Base-by-base conservation (phyloP, 2,113 vertebrate species). In the Ia io region DNA sequence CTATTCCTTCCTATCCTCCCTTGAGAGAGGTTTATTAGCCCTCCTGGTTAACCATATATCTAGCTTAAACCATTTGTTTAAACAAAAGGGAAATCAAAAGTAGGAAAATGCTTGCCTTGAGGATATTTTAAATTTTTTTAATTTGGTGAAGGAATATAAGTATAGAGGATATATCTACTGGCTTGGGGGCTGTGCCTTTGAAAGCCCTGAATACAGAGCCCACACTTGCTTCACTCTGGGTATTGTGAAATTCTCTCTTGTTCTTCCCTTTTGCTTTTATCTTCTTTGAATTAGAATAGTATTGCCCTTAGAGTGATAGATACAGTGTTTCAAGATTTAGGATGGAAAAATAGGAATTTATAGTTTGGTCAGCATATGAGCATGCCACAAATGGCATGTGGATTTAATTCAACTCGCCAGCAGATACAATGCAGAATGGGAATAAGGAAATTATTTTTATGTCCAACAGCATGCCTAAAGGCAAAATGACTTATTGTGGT, bases 401-500 rank as follows among this genome's bases (percentile, higher is more conserved):
- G 44, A 9, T 84, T 86, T 73, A 86, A 69, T 12, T 44, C 74
- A 93, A 16, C 14, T 4, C 6, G 22, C 9, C 25, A 85, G 8
- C 23, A 84, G 18, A 71, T 87, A 35, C 16, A 91, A 74, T 44
- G 5, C 56, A 91, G 79, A 91, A 65, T 44, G 42, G 9, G 16
- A n/a, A 80, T 76, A 76, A 18, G 5, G 11, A 88, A 78, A 76
- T 89, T 74, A 71, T 84, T 95, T 96, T 67, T 84, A 70, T 9
- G 30, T 61, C 51, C n/a, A 87, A 87, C 16, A 59, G 23, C 25
- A 93, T 92, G 40, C 59, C 70, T 79, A 49, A 96, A 84, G 14
- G 44, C 32, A 93, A 91, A 95, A 90, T 67, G 61, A 90, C 84
- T 88, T 83, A 71, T 79, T 47, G 8, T 67, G n/a, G 73, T 87